These are phyloP conservation scores for Dallia pectoralis DNA, from an alignment of 2,797 vertebrate genomes.

Conservation along the genomic window DNA sequence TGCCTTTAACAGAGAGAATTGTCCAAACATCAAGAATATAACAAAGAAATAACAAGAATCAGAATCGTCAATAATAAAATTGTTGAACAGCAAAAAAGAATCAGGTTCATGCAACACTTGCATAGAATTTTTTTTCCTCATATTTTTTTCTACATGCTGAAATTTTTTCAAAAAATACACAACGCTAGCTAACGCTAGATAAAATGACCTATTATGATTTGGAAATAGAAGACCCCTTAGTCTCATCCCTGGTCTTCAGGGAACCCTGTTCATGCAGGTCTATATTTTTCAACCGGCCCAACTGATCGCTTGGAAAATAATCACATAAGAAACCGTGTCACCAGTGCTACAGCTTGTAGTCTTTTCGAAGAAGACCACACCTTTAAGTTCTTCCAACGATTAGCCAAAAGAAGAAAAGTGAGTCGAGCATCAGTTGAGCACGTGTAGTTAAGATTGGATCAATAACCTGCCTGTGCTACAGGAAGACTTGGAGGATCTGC, in stretches of 20 bases:
- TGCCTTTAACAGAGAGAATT: slow-evolving; percentile 53
- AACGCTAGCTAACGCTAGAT: slow-evolving; percentile 77
- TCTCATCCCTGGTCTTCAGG: slow-evolving; percentile 25
- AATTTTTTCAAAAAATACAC: slow-evolving; percentile 71
- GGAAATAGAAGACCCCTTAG: slow-evolving; percentile 59
- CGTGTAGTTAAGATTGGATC: slow-evolving; percentile 4
- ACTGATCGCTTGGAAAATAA: slow-evolving; percentile 44
- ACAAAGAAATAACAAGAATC: slow-evolving; percentile 70
- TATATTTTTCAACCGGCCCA: slow-evolving; percentile 27
- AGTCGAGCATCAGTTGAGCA: slow-evolving; percentile 27
- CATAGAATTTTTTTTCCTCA: slow-evolving; percentile 74
- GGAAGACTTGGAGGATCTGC: slow-evolving; percentile 64
- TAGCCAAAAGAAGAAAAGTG: slow-evolving; percentile 19
- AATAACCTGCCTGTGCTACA: slow-evolving; percentile 10
- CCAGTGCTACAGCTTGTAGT: slow-evolving; percentile 62
- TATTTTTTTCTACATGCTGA: slow-evolving; percentile 71
- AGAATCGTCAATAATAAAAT: slow-evolving; percentile 75
- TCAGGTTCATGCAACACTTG: slow-evolving; percentile 83
- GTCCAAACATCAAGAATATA: slow-evolving; percentile 71
- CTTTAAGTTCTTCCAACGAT: slow-evolving; percentile 28
- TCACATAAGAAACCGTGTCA: slow-evolving; percentile 49
- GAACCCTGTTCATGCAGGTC: slow-evolving; percentile 15
- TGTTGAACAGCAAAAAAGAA: slow-evolving; percentile 68
- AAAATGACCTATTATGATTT: slow-evolving; percentile 70
- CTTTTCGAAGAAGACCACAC: slow-evolving; percentile 34